phyloP scores from a whole-genome alignment of 2,797 vertebrate genomes.

The Amazonetta brasiliensis region DNA sequence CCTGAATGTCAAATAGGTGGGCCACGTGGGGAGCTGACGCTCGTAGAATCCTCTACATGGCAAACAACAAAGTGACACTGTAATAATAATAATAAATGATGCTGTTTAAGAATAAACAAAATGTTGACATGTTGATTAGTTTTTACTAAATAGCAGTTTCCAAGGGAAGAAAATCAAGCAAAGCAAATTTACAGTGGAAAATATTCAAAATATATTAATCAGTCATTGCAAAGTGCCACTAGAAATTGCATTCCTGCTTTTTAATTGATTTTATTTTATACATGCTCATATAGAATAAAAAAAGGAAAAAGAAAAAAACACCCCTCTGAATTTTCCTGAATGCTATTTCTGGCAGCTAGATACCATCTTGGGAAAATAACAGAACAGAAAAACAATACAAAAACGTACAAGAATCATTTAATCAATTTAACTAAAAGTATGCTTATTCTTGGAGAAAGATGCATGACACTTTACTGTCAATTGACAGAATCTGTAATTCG shows the following conservation, averaged over 20 bases:
- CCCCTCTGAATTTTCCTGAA: neutral
- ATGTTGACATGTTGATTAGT: constrained; percentile 40
- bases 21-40: neutral
- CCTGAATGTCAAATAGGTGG: constrained; percentile 11
- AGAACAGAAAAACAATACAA: neutral
- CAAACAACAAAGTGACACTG: neutral
- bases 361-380: neutral
- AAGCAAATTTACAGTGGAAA: constrained; percentile 30
- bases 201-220: constrained; percentile 39
- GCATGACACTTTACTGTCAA: neutral
- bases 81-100: neutral
- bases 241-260: constrained; percentile 20
- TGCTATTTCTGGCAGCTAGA: neutral
- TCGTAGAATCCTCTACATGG: constrained; percentile 4
- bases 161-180: constrained; percentile 8
- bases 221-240: neutral
- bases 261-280: constrained; percentile 52
- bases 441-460: constrained; percentile 1
- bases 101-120: constrained; percentile 44
- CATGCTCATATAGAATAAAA: neutral
- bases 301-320: neutral
- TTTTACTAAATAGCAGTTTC: constrained; percentile 53
- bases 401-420: neutral
- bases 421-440: neutral
- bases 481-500: neutral